Percentiles rank a stretch among this genome's conserved stretches.
Conservation (phyloP, 1,140 invertebrate genomes). For the Luehdorfia chinensis region DNA sequence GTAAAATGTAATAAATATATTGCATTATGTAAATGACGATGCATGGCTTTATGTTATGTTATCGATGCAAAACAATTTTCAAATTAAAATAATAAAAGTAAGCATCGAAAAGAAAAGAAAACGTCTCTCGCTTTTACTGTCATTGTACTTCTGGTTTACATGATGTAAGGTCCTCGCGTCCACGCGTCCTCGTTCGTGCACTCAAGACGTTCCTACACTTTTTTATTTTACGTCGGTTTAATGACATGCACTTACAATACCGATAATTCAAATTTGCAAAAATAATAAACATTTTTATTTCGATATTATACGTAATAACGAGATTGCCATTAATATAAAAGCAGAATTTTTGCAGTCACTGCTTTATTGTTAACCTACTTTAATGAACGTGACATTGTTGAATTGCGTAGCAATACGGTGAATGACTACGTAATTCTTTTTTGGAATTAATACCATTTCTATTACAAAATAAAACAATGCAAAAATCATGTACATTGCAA, state of each 20-base stretch:
- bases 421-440: no score
- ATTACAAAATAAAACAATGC: background rate
- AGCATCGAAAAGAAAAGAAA: no score
- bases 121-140: no score
- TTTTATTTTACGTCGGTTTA: slow-evolving; percentile 10
- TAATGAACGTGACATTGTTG: background rate
- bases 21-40: no score
- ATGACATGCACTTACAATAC: slow-evolving; percentile 10
- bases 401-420: no score
- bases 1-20: no score
- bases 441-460: no score
- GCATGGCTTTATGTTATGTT: no score
- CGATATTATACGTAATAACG: background rate
- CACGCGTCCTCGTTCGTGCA: slow-evolving; percentile 1
- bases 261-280: background rate
- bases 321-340: background rate
- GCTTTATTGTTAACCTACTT: background rate
- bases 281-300: background rate
- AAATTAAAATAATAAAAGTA: no score
- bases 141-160: no score
- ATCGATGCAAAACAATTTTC: no score
- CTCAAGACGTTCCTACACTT: background rate
- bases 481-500: slow-evolving; percentile 6
- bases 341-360: background rate
- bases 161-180: no score